Base-by-base conservation (phyloP, 2,888 invertebrate genomes). In the Watsonalla cultraria region DNA sequence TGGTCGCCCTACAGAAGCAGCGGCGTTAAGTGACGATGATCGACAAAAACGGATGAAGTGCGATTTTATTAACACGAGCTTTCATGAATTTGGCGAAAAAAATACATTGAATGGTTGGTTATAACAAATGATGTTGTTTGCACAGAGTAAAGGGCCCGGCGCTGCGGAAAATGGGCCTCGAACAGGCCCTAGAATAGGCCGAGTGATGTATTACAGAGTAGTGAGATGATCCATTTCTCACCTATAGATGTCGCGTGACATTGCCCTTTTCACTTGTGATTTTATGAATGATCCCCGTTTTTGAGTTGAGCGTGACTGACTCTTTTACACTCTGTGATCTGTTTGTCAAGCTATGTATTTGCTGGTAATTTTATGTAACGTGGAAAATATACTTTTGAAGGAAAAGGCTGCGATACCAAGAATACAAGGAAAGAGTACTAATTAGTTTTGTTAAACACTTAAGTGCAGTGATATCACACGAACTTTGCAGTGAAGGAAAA, bases 41-140 rank as follows among this genome's bases (percentile, higher is more conserved):
- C 90, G 84, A 89, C 90, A 87, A 90, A 90, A 90, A 86, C 74
- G 84, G 78, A 88, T 89, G 86, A 84, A 89, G 86, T 86, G 89
- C 87, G 82, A 87, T 89, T 90, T 88, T 90, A 89, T 89, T 86
- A 90, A 88, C 89, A 85, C 79, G 70, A 73, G 80, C 86, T 86
- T 83, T 85, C 86, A 85, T 84, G 82, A 82, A 78, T 76, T 75
- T 72, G 77, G 73, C 72, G 80, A 84, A 85, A 85, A 84, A 87
- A 84, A 81, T 85, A 80, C 82, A 80, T 74, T 84, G 81, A 85
- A 78, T 79, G 80, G 70, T 68, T 79, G 80, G 70, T 68, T 68
- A 72, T 90, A 89, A 90, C 90, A 90, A 90, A 90, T 89, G 90
- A 90, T 90, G 88, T 90, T 89, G 90, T 90, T 88, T 81, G 86